A percentile compares a stretch with the other conserved stretches of the same genome.
These are phyloP conservation scores for Tiliacea citrago DNA, from an alignment of 2,888 invertebrate species.

Conservation along the genomic window DNA sequence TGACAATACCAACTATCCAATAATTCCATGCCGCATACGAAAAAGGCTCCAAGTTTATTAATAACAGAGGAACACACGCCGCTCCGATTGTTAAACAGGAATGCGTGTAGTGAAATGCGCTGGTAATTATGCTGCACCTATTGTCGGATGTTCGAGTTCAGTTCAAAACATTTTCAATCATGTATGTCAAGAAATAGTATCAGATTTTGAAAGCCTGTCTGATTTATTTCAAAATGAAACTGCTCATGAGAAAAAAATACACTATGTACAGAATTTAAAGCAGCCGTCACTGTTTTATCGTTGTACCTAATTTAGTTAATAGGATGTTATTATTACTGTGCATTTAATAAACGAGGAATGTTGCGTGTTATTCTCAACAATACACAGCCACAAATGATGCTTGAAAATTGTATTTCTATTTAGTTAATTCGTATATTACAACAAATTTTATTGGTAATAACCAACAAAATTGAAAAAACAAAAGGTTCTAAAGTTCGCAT, in stretches of 20 bases:
- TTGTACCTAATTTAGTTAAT: constrained; percentile 39
- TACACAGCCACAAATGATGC: background rate
- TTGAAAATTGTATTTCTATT: background rate
- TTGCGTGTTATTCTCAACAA: constrained; percentile 37
- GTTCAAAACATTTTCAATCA: background rate
- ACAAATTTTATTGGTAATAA: no score
- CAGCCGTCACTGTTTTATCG: background rate
- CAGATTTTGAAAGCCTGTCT: background rate
- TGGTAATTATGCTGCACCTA: constrained; percentile 25
- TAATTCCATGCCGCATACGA: constrained; percentile 63
- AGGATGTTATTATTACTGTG: constrained; percentile 41
- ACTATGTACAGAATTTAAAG: background rate
- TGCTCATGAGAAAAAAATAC: background rate
- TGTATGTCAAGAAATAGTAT: background rate
- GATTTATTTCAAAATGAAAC: background rate
- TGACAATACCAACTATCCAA: constrained; percentile 74
- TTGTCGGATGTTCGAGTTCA: background rate
- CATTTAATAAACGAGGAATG: constrained; percentile 34
- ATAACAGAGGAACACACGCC: constrained; percentile 43
- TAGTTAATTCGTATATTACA: background rate
- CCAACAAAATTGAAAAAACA: no score
- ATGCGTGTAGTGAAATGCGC: constrained; percentile 21
- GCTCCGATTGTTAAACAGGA: constrained; percentile 28
- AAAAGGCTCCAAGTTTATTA: constrained; percentile 65
- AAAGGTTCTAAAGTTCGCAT: background rate